Base-by-base conservation (phyloP, 2,797 vertebrate genomes). In the Malacoctenus gilli region DNA sequence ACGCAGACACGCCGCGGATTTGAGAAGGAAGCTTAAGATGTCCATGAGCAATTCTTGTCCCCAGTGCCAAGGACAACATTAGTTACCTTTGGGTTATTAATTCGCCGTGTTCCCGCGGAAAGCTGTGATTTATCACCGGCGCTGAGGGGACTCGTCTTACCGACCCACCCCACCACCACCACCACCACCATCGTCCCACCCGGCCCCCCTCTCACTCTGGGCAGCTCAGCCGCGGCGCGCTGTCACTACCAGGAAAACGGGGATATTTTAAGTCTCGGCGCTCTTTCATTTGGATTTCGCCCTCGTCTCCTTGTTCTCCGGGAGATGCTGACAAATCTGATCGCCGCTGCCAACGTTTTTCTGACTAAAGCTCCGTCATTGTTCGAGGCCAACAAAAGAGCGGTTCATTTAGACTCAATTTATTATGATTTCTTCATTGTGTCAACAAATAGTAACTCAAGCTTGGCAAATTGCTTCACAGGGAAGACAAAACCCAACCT, bases 201-300 rank as follows among this genome's bases (percentile, higher is more conserved):
- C n/a, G n/a, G n/a, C 25, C 25, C 2, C 25, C 25, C 52, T 54
- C 35, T 52, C 18, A 61, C 39, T 69, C 48, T 57, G 39, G n/a
- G 59, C 51, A 56, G 58, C 25, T 40, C 36, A 58, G 64, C 72
- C 60, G 60, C 72, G 51, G 48, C 43, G 47, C 68, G 64, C 63
- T 52, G 52, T 85, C 72, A 79, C 67, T 79, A 75, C 84, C 79
- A 68, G 79, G 81, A 86, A 85, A n/a, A 85, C 31, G 14, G 75
- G 79, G 79, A 80, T 83, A 79, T 84, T 85, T 82, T 67, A 61
- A 67, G 74, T 55, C 59, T 72, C 52, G 60, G 25, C 54, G 79
- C 72, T 72, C 73, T 78, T 83, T 85, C 84, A 77, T 79, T 85
- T 80, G 83, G 71, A 75, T 73, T 84, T 69, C 50, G 60, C 84